Evolutionary conservation across 2,888 invertebrate species (phyloP).

Genomic region (Acanthosepion pharaonis): DNA sequence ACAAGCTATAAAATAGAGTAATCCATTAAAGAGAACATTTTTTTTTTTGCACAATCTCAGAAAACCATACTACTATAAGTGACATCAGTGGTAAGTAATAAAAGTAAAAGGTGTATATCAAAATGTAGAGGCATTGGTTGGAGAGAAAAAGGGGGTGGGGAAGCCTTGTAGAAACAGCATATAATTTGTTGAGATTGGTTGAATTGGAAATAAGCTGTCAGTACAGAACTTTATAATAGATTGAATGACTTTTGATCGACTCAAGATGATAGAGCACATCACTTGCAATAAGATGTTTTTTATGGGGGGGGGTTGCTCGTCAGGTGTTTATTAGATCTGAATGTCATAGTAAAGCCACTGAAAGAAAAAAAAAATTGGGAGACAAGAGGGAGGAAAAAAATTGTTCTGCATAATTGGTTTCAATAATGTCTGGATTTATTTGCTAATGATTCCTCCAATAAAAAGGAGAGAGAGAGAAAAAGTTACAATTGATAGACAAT

Average conservation of each 20-base stretch:
- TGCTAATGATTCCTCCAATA: neutral
- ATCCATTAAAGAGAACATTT: no score
- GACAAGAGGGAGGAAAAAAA: neutral
- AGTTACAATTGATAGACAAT: neutral
- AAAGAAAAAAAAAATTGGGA: neutral
- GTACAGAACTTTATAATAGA: neutral
- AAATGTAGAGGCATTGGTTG: no score
- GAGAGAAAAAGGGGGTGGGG: no score
- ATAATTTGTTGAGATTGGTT: neutral
- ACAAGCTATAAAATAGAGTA: no score
- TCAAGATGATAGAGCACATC: neutral
- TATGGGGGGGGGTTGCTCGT: neutral
- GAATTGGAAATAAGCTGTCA: neutral
- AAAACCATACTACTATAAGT: no score
- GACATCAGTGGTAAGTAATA: no score
- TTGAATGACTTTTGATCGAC: neutral
- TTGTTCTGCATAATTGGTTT: neutral
- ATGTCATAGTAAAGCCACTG: neutral
- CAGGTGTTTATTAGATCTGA: neutral
- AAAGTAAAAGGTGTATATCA: no score
- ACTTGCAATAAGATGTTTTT: neutral
- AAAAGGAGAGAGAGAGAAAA: neutral
- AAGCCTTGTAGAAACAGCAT: neutral
- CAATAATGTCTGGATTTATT: neutral
- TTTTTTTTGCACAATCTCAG: no score